Percentiles rank a stretch among this genome's conserved stretches.
These are phyloP conservation scores for Beroe ovata DNA, from an alignment of 37 sponge, comb jelly and placozoan genomes.

Conservation along the genomic window DNA sequence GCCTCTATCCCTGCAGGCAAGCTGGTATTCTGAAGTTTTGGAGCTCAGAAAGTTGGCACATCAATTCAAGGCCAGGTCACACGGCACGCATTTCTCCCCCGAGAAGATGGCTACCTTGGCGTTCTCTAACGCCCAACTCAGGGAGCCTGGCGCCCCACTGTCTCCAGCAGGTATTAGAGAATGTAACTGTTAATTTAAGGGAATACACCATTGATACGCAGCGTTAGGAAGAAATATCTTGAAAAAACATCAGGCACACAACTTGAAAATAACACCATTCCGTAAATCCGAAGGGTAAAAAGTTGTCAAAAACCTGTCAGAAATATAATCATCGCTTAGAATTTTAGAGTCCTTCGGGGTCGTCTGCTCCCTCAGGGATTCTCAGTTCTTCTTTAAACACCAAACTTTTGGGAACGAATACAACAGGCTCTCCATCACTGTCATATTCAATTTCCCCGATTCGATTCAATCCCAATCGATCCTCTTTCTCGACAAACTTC, in stretches of 20 bases:
- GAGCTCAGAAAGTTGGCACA: conserved; percentile 38
- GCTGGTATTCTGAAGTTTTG: conserved; percentile 16
- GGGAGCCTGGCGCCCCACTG: neutral
- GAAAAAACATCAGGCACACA: no score
- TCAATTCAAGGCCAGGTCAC: conserved; percentile 50
- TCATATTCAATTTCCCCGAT: neutral
- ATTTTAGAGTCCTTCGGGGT: conserved; percentile 14
- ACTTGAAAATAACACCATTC: no score
- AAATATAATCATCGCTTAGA: no score
- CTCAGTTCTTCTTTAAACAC: conserved; percentile 20
- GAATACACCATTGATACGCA: no score
- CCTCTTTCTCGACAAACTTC: conserved; percentile 2
- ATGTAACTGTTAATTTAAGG: no score
- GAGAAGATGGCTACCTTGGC: neutral
- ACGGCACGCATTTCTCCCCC: conserved; percentile 53
- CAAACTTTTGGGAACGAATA: neutral
- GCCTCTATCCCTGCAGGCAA: neutral
- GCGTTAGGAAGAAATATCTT: no score
- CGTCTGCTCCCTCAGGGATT: conserved; percentile 1
- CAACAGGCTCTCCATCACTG: neutral
- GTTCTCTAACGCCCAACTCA: conserved; percentile 9
- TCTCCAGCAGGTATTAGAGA: neutral
- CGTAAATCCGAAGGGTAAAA: neutral
- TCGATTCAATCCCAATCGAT: neutral
- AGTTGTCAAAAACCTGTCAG: no score